These are phyloP conservation scores for Poeciliopsis prolifica DNA, from an alignment of 2,113 vertebrate genomes.

Conservation along the genomic window DNA sequence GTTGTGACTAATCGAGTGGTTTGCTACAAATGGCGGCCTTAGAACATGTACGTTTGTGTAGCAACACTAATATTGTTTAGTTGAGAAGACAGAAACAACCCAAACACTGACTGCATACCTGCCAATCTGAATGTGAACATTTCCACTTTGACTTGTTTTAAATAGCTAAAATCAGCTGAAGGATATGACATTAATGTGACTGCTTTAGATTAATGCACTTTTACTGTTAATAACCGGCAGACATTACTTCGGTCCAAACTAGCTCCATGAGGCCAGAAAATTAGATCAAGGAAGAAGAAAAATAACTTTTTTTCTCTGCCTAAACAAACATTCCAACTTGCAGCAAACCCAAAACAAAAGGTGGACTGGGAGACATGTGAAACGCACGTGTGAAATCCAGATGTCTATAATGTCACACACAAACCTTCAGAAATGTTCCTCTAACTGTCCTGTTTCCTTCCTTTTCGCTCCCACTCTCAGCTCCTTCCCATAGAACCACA, in stretches of 20 bases:
- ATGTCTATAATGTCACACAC: slow-evolving; percentile 40
- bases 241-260: background rate
- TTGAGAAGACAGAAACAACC: background rate
- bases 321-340: slow-evolving; percentile 30
- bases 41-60: background rate
- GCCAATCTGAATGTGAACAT: background rate
- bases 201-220: background rate
- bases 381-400: slow-evolving; percentile 46
- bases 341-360: slow-evolving; percentile 14
- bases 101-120: background rate
- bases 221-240: background rate
- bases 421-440: slow-evolving; percentile 27
- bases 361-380: slow-evolving; percentile 1
- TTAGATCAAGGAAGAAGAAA: slow-evolving; percentile 28
- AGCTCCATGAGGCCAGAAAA: slow-evolving; percentile 8
- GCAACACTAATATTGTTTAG: background rate
- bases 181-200: background rate
- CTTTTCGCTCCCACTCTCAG: slow-evolving; percentile 24
- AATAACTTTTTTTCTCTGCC: background rate
- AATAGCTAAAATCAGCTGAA: background rate
- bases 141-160: background rate
- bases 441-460: slow-evolving; percentile 59
- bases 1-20: background rate
- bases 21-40: background rate
- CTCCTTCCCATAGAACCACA: slow-evolving; percentile 25